Percentiles rank a stretch among this genome's conserved stretches.
These are phyloP conservation scores for Ctenopoma multispine DNA, from an alignment of 2,797 vertebrate genomes.

Conservation along the genomic window DNA sequence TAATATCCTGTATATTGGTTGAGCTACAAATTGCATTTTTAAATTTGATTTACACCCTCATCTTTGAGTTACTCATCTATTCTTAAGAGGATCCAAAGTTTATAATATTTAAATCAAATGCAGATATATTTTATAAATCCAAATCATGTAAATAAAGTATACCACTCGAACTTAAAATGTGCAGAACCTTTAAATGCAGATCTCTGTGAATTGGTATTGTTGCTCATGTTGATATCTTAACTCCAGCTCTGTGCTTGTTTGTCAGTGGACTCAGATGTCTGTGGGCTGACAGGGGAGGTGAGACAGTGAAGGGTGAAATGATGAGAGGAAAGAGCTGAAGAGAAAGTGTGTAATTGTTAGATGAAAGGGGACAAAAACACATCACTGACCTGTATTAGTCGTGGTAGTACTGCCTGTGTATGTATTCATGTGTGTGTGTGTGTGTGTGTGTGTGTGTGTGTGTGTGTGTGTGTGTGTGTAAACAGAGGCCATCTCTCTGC, in stretches of 20 bases:
- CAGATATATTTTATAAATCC: neutral
- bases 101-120: neutral
- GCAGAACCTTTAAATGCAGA: too few relatives aligned
- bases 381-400: constrained; percentile 46
- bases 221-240: constrained; percentile 8
- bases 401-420: neutral
- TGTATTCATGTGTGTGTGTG: neutral
- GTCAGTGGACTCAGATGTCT: constrained; percentile 34
- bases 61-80: neutral
- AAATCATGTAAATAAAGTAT: neutral
- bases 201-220: constrained; percentile 17
- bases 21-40: neutral
- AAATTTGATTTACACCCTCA: too few relatives aligned
- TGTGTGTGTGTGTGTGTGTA: constrained; percentile 3
- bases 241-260: constrained; percentile 11
- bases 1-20: too few relatives aligned
- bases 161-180: too few relatives aligned
- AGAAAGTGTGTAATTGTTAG: constrained; percentile 44
- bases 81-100: neutral
- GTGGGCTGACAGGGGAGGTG: constrained; percentile 28
- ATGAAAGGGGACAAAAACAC: constrained; percentile 58
- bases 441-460: constrained; percentile 3
- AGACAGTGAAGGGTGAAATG: constrained; percentile 39
- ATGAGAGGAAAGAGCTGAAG: constrained; percentile 21
- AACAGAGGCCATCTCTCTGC: constrained; percentile 30